Percentiles rank a stretch among this genome's conserved stretches.
Evolutionary conservation across 1,140 invertebrate species (phyloP).

Genomic region (Apocrypta bakeri): DNA sequence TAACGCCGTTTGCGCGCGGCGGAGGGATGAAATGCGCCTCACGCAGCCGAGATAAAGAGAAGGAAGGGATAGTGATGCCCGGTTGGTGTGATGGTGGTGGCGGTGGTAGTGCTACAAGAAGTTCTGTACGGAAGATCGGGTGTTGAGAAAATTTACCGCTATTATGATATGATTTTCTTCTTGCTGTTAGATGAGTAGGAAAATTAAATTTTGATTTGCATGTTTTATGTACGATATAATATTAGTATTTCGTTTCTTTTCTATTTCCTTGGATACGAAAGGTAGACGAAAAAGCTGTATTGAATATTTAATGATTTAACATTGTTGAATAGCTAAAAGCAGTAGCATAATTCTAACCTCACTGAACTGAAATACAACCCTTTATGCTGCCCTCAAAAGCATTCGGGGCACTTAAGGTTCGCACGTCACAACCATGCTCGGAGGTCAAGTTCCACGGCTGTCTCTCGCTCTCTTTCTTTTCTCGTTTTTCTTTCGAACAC

Average conservation of each 20-base stretch:
- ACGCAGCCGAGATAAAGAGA: constrained; percentile 1
- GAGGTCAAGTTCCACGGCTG: constrained; percentile 26
- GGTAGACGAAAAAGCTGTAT: background rate
- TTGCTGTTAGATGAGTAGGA: background rate
- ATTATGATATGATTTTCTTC: constrained; percentile 18
- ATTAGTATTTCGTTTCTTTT: no score
- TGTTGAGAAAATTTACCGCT: constrained; percentile 19
- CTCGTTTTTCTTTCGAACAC: constrained; percentile 25
- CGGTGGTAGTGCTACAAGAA: background rate
- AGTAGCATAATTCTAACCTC: constrained; percentile 11
- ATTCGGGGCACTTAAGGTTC: background rate
- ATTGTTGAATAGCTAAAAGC: no score
- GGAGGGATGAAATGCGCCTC: background rate
- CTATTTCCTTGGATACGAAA: no score
- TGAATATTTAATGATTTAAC: no score
- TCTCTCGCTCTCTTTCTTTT: background rate
- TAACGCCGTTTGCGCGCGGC: background rate
- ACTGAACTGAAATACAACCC: background rate
- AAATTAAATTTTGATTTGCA: background rate
- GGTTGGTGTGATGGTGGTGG: no score
- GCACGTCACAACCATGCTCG: background rate
- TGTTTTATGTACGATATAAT: background rate
- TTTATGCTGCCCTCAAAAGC: background rate
- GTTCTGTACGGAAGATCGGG: background rate
- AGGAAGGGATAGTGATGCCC: background rate